phyloP scores from a whole-genome alignment of 1,140 invertebrate species.

The Theocolax elegans region DNA sequence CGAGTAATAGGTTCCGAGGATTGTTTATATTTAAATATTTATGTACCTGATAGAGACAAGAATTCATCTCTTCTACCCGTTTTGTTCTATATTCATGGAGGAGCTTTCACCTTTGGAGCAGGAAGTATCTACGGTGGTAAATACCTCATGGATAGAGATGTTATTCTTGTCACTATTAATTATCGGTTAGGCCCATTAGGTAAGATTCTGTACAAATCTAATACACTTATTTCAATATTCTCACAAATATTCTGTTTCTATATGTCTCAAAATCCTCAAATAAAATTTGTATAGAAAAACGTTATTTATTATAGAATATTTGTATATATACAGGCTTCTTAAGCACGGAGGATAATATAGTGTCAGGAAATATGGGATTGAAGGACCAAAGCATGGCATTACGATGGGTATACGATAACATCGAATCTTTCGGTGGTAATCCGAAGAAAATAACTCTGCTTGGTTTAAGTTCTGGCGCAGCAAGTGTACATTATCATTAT shows the following conservation, averaged over 20 bases:
- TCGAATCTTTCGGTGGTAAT: slow-evolving; percentile 68
- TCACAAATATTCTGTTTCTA: too few species aligned
- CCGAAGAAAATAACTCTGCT: slow-evolving; percentile 65
- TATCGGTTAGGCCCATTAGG: slow-evolving; percentile 71
- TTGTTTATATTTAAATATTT: slow-evolving; percentile 70
- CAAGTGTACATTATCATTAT: slow-evolving; percentile 73
- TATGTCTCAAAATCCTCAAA: too few species aligned
- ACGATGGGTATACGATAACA: slow-evolving; percentile 72
- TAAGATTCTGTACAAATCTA: too few species aligned
- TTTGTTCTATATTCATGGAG: slow-evolving; percentile 48
- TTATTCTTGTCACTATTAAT: slow-evolving; percentile 72
- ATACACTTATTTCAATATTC: too few species aligned
- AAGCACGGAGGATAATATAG: slow-evolving; percentile 67
- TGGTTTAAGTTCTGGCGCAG: slow-evolving; percentile 69
- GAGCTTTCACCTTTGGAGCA: slow-evolving; percentile 54
- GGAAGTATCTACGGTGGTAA: slow-evolving; percentile 60
- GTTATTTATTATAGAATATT: too few species aligned
- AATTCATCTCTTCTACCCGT: slow-evolving; percentile 37
- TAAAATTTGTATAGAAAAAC: too few species aligned
- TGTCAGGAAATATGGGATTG: slow-evolving; percentile 73
- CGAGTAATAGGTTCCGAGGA: slow-evolving; percentile 61
- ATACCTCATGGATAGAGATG: slow-evolving; percentile 70
- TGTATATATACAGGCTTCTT: slow-evolving; percentile 62
- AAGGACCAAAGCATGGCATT: slow-evolving; percentile 72
- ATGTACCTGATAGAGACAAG: slow-evolving; percentile 55